Evolutionary conservation across 2,888 invertebrate species (phyloP), one percentile per base, ranked within the genome.

Genomic region (Ditylenchus weischeri): DNA sequence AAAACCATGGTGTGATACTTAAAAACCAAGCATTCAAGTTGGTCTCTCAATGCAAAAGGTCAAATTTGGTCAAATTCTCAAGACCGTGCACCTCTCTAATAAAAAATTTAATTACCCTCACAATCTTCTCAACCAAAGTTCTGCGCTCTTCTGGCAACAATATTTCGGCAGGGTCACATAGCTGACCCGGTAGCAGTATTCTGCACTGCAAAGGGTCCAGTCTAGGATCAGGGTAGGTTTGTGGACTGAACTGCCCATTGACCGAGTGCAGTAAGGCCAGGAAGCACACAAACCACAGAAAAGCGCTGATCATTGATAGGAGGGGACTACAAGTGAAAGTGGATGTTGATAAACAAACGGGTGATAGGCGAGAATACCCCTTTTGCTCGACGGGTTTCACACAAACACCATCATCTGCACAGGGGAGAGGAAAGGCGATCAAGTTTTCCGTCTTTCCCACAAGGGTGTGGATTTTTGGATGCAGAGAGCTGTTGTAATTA

Each of bases 91-190:
- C 2, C n/a, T n/a, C n/a, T n/a, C 50, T 2, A 50, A 50, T 50
- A 50, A 43, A 43, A 43, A 38, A 38, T 8, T 23, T 29, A 29
- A 49, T 18, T 18, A 76, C 77, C 69, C 75, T 75, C 23, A 72
- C 71, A 38, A 80, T 76, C 57, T 78, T 71, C 57, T 80, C 78
- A 57, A 76, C 76, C 36, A 81, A 70, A 49, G 70, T 65, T 19
- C 72, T 70, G 19, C 81, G 67, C 60, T 81, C 79, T 49, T 79
- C 80, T 57, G 81, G 76, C 0, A 74, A 72, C 13, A 81, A 70
- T 61, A 81, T 77, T 19, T 79, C 79, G n/a, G 77, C 73, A 18
- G 81, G 81, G 69, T 81, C 81, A 69, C 81, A 81, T 10, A 81
- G 75, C 15, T 75, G 74, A 0, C 73, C 73, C 18, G 75, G 75